phyloP scores from a whole-genome alignment of 2,888 invertebrate genomes.

The Galerucella pusilla region DNA sequence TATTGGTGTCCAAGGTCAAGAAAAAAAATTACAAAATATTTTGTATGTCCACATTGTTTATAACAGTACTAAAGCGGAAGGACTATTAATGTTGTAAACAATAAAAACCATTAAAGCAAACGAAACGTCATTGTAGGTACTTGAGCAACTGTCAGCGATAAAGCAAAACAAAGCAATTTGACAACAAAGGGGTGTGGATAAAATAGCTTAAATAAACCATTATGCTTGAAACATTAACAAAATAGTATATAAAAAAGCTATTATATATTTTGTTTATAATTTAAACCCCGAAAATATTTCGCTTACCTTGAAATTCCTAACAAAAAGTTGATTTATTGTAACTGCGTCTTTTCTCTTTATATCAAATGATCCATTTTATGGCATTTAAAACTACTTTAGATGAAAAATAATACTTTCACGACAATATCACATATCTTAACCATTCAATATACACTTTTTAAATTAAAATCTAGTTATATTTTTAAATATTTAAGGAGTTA shows the following conservation, averaged over 20 bases:
- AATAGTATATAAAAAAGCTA: constrained; percentile 34
- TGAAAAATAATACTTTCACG: constrained; percentile 24
- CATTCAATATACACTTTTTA: background rate
- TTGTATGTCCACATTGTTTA: background rate
- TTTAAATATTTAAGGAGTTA: constrained; percentile 18
- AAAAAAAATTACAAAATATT: background rate
- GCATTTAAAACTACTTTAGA: constrained; percentile 61
- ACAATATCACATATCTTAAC: constrained; percentile 5
- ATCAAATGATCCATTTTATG: constrained; percentile 67
- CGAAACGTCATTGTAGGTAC: constrained; percentile 8
- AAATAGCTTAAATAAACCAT: constrained; percentile 49
- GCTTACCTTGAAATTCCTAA: constrained; percentile 41
- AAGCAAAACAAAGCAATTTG: constrained; percentile 34
- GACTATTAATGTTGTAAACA: background rate
- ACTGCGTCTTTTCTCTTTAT: constrained; percentile 70
- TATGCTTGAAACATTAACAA: constrained; percentile 46
- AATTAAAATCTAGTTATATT: constrained; percentile 21
- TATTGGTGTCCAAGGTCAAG: background rate
- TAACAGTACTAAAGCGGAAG: background rate
- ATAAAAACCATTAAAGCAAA: background rate
- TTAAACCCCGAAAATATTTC: constrained; percentile 19
- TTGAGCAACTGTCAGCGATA: background rate
- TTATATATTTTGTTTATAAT: constrained; percentile 11
- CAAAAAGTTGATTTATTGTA: constrained; percentile 44
- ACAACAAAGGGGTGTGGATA: constrained; percentile 60